phyloP scores from a whole-genome alignment of 2,888 invertebrate species.

The Lasioglossum marginatum region DNA sequence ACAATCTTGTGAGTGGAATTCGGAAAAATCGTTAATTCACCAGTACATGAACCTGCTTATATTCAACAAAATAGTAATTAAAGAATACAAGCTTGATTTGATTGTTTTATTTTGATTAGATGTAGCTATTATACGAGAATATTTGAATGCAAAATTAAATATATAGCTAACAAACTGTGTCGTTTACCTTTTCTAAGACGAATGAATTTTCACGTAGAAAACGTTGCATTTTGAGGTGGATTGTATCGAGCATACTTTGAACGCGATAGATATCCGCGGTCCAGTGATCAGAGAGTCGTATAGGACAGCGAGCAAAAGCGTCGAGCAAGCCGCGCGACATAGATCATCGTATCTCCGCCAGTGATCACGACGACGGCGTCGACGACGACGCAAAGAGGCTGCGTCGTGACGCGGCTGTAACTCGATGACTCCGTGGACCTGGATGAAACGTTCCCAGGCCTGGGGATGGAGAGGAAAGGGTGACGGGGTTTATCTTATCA shows the following conservation, averaged over 20 bases:
- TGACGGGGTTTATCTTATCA: slow-evolving; percentile 74
- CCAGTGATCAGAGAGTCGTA: slow-evolving; percentile 18
- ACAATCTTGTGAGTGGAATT: background rate
- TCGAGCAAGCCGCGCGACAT: slow-evolving; percentile 74
- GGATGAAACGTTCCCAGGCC: slow-evolving; percentile 44
- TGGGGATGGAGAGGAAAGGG: slow-evolving; percentile 36
- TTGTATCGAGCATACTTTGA: background rate
- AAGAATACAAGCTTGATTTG: no score
- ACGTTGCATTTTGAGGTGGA: background rate
- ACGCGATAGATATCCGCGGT: background rate
- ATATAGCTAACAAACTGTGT: no score
- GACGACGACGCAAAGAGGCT: slow-evolving; percentile 48
- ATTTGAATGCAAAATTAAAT: no score
- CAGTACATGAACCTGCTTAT: no score
- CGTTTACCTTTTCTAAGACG: no score
- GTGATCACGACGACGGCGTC: slow-evolving; percentile 64
- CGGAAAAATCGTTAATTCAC: background rate
- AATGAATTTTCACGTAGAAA: background rate
- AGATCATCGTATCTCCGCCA: slow-evolving; percentile 75
- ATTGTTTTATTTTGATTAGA: no score
- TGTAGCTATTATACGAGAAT: no score
- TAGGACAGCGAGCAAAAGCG: slow-evolving; percentile 60
- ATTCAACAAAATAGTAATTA: no score
- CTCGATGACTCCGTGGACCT: slow-evolving; percentile 48
- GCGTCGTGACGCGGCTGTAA: slow-evolving; percentile 55